Percentiles rank a stretch among this genome's conserved stretches.
Evolutionary conservation across 2,797 vertebrate genomes (phyloP).

Genomic region (Epinephelus malabaricus): DNA sequence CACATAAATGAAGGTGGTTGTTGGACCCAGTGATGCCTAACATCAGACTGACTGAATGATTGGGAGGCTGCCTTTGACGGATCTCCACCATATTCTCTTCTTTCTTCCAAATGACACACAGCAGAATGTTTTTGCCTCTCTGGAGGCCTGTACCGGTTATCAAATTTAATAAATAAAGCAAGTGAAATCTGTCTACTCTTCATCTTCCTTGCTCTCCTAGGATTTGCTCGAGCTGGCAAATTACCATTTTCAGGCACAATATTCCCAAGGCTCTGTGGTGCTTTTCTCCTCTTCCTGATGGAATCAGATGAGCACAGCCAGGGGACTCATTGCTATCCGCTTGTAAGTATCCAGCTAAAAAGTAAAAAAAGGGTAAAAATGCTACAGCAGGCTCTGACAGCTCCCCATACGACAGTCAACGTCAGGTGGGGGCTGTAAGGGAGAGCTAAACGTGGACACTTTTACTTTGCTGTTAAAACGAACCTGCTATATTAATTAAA

Average conservation of each 20-base stretch:
- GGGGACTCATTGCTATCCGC: constrained; percentile 82
- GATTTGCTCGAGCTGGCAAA: constrained; percentile 83
- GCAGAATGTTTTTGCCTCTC: constrained; percentile 79
- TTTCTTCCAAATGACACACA: constrained; percentile 69
- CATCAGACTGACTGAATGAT: constrained; percentile 68
- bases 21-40: constrained; percentile 52
- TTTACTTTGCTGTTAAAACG: constrained; percentile 48
- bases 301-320: constrained; percentile 82
- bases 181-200: constrained; percentile 87
- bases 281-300: constrained; percentile 83
- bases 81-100: constrained; percentile 63
- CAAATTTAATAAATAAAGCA: constrained; percentile 88
- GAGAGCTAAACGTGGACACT: constrained; percentile 50
- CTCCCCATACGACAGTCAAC: constrained; percentile 67
- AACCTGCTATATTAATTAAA: constrained; percentile 47
- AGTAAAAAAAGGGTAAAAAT: constrained; percentile 47
- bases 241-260: constrained; percentile 84
- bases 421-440: constrained; percentile 45
- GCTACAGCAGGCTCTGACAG: constrained; percentile 74
- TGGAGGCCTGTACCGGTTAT: constrained; percentile 85
- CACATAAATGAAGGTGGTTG: constrained; percentile 39
- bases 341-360: constrained; percentile 69
- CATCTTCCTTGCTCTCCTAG: constrained; percentile 82
- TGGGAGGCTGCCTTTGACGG: constrained; percentile 66
- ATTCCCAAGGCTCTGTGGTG: constrained; percentile 74